Base-by-base conservation (phyloP, 2,888 invertebrate genomes). In the Stenotaenia linearis region DNA sequence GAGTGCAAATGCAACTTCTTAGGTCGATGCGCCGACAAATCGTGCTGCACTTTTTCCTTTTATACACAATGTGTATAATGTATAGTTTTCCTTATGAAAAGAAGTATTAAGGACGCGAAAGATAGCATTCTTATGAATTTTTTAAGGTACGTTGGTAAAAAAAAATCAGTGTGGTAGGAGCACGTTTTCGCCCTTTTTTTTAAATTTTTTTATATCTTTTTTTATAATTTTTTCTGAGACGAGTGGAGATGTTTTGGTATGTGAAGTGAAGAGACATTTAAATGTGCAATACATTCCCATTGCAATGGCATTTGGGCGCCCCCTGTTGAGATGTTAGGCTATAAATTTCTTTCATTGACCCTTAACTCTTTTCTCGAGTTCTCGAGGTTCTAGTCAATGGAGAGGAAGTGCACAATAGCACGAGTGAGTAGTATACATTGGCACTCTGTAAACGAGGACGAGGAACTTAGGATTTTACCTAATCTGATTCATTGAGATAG, bases 221-320 rank as follows among this genome's bases (percentile, higher is more conserved):
- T 28, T 23, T 25, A 12, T 61, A 12, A 25, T 28, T 61, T 28
- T 61, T 56, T 56, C 21, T 10, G 15, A 45, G 45, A 45, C 18
- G 61, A 61, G 61, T 61, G 61, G 61, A 61, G 61, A 61, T 61
- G 61, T 61, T 61, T 61, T 61, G 61, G 61, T 61, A 61, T 61
- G 61, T 61, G 61, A 61, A 61, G 61, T 61, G 61, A 61, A 61
- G 61, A 61, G 61, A 61, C 61, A 61, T 61, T 61, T 61, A 61
- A 61, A 61, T 61, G 61, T 61, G 61, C 61, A 61, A 61, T 61
- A 61, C 61, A 61, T 61, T 61, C 61, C 61, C 61, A 61, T 61
- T 61, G 61, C 61, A 23, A 61, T 61, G 61, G 61, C 61, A 61
- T 61, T 61, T 61, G 61, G 61, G 61, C 61, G 61, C 61, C 61